Evolutionary conservation across 2,113 vertebrate genomes (phyloP).

Genomic region (Neoarius graeffei): DNA sequence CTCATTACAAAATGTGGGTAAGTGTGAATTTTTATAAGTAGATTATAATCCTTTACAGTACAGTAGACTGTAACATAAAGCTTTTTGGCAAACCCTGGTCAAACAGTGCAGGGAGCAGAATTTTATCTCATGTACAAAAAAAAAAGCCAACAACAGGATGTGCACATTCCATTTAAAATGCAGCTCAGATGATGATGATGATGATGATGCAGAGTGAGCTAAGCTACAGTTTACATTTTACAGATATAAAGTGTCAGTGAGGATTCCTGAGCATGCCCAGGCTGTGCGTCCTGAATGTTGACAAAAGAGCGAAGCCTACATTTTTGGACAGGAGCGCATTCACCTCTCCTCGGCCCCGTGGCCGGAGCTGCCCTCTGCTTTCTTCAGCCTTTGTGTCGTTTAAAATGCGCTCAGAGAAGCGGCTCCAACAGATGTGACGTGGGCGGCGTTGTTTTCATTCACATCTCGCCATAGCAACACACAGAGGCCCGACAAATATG

Average conservation of each 20-base stretch:
- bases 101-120: background rate
- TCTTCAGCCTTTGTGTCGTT: conserved; percentile 61
- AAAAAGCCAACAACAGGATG: background rate
- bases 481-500: conserved; percentile 87
- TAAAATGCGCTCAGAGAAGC: conserved; percentile 72
- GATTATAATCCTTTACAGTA: background rate
- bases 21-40: background rate
- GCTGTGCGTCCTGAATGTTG: conserved; percentile 19
- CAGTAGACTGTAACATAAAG: background rate
- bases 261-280: background rate
- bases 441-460: conserved; percentile 89
- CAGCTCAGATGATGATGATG: too few relatives aligned
- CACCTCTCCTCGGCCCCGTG: conserved; percentile 66
- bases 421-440: conserved; percentile 82
- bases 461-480: conserved; percentile 94
- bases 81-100: background rate
- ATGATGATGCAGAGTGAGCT: background rate
- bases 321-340: conserved; percentile 53
- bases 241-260: background rate
- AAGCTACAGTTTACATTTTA: background rate
- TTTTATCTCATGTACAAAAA: background rate
- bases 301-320: conserved; percentile 27
- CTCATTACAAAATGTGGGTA: background rate
- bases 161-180: background rate
- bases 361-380: conserved; percentile 66